Evolutionary conservation across 2,888 invertebrate genomes (phyloP).

Genomic region (Philereme transversata): DNA sequence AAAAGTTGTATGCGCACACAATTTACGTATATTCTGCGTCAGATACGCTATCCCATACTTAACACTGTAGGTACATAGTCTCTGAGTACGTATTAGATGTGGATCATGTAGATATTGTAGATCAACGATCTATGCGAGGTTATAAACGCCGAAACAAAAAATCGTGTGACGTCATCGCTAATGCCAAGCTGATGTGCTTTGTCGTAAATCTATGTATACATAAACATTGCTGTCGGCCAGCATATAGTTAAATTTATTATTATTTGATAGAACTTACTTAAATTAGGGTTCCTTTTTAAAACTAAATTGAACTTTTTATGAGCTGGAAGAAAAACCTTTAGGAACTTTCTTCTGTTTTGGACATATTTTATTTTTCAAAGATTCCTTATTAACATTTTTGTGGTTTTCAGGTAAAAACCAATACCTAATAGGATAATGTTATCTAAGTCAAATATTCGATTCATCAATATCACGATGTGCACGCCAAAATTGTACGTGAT

Average conservation of each 20-base stretch:
- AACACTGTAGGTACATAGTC: constrained; percentile 33
- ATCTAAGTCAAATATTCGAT: no score
- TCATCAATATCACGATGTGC: no score
- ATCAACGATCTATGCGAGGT: constrained; percentile 57
- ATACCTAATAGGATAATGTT: no score
- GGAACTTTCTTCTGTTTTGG: no score
- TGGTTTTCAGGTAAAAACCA: no score
- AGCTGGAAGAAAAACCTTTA: no score
- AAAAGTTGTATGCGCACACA: constrained; percentile 25
- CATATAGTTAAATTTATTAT: constrained; percentile 11
- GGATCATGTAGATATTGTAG: constrained; percentile 58
- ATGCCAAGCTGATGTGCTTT: constrained; percentile 39
- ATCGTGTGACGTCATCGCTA: constrained; percentile 42
- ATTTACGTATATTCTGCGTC: constrained; percentile 43
- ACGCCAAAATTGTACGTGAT: no score
- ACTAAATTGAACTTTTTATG: no score
- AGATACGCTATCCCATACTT: constrained; percentile 42
- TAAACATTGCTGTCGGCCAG: constrained; percentile 27
- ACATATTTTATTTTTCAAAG: no score
- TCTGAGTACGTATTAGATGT: constrained; percentile 49
- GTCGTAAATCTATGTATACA: constrained; percentile 36
- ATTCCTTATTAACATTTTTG: no score
- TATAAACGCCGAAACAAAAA: constrained; percentile 50
- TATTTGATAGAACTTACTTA: neutral
- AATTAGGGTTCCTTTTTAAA: no score